Evolutionary conservation across 2,888 invertebrate species (phyloP), one percentile per base, ranked within the genome.

Genomic region (Tinea trinotella): DNA sequence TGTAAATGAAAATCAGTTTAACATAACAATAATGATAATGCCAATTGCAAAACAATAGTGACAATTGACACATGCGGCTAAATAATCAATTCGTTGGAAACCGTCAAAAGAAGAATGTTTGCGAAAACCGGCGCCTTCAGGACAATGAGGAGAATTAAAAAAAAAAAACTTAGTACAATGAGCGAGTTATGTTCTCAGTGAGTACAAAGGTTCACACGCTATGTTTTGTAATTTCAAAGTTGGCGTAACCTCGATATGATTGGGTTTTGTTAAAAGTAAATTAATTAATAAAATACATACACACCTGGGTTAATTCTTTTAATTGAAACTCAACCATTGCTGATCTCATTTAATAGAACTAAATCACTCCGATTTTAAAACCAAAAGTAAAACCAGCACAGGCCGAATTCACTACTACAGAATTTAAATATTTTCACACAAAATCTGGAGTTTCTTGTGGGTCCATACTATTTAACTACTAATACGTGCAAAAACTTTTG

Each of bases 1-100:
- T n/a, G n/a, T n/a, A n/a, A 30, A 30, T 30, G 3, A 4, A 30
- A 30, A 30, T 30, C 30, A 30, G 7, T 30, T 30, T 4, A 7
- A 30, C 30, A 30, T n/a, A 30, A 30, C 9, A 30, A 30, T 10
- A 30, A 30, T n/a, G n/a, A n/a, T 30, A 4, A n/a, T 4, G 2
- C 2, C 40, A 15, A 40, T 40, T 40, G 10, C 35, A 35, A 35
- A 35, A 35, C 40, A 40, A 40, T 4, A 13, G 40, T 13, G 12
- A 40, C 40, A 40, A 40, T 40, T 40, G 40, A 3, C 40, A 40
- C n/a, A n/a, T 12, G 13, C 7, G 15, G 40, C 40, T 40, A 13
- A 40, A 40, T 15, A 40, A 40, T 40, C 40, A 40, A 40, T 40
- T 40, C 40, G 40, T 13, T 15, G n/a, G 15, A 40, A 15, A 40